A percentile compares a stretch with the other conserved stretches of the same genome.
phyloP scores from a whole-genome alignment of 92 coral and sea anemone species.

The Anthopleura xanthogrammica region DNA sequence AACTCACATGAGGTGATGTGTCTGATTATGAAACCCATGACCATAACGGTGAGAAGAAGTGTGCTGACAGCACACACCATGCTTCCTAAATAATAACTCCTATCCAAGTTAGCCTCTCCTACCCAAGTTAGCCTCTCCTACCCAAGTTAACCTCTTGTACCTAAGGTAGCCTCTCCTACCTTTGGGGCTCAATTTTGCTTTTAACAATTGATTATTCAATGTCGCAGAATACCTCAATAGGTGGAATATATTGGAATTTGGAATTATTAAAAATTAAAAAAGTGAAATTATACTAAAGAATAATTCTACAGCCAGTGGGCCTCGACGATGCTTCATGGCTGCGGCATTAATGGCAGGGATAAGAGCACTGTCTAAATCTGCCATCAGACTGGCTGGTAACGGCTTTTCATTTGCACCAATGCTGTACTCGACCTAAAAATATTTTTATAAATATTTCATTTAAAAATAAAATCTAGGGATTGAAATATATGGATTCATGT shows the following conservation, averaged over 20 bases:
- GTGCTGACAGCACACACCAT: no score
- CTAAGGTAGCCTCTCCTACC: no score
- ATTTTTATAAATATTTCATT: background rate
- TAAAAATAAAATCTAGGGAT: no score
- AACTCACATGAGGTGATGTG: no score
- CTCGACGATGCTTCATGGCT: conserved; percentile 63
- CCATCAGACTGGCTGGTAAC: conserved; percentile 75
- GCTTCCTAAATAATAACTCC: no score
- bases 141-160: no score
- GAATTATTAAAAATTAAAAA: conserved; percentile 26
- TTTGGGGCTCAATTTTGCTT: no score
- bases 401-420: conserved; percentile 73
- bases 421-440: conserved; percentile 77
- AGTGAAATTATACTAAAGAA: conserved; percentile 63
- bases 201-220: background rate
- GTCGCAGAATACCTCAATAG: background rate
- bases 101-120: no score
- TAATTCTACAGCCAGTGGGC: conserved; percentile 66
- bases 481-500: no score
- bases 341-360: conserved; percentile 88
- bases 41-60: no score
- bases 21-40: no score
- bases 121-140: no score
- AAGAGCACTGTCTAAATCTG: conserved; percentile 76
- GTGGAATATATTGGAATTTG: background rate